Base-by-base conservation (phyloP, 2,888 invertebrate species). In the Drosophila lutescens region DNA sequence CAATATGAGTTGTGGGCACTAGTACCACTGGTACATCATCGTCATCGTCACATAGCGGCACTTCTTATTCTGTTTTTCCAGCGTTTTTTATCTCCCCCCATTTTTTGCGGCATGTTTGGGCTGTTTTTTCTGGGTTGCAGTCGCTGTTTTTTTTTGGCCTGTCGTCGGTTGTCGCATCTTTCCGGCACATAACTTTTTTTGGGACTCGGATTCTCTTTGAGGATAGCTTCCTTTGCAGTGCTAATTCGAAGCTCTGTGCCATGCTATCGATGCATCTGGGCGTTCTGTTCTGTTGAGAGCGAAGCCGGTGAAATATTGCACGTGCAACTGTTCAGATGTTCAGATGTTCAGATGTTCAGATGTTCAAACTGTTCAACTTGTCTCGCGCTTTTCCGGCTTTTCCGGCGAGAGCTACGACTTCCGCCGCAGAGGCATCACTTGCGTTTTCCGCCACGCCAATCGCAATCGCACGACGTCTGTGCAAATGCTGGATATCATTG, bases 141-240 rank as follows among this genome's bases (percentile, higher is more conserved):
- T 47, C 32, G 47, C 20, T 20, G 20, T 2, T 55, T 73, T 78
- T 69, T 50, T 58, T 70, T 75, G 74, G 62, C 70, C 78, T 74
- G 80, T 68, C 83, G 83, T 78, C 86, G 86, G 70, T 81, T 83
- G 80, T 81, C 79, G 84, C 86, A 78, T 71, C 78, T 75, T 80
- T 76, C 74, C 79, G 57, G 63, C 75, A 66, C 65, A 62, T 46
- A 53, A 23, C 23, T 62, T 51, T 46, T 47, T 12, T 15, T 36
- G 10, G 40, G 26, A 26, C 47, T 49, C 46, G 40, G 26, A 26
- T 54, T 49, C 46, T 63, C 63, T 66, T 47, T 47, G 63, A 54
- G 43, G n/a, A 32, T 30, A 32, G 49, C 54, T 69, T 43, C 32
- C 72, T 57, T 60, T 44, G 41, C 54, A 47, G 51, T 54, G 73